Evolutionary conservation across 2,888 invertebrate species (phyloP), one percentile per base, ranked within the genome.

Genomic region (Ectemnius lituratus): DNA sequence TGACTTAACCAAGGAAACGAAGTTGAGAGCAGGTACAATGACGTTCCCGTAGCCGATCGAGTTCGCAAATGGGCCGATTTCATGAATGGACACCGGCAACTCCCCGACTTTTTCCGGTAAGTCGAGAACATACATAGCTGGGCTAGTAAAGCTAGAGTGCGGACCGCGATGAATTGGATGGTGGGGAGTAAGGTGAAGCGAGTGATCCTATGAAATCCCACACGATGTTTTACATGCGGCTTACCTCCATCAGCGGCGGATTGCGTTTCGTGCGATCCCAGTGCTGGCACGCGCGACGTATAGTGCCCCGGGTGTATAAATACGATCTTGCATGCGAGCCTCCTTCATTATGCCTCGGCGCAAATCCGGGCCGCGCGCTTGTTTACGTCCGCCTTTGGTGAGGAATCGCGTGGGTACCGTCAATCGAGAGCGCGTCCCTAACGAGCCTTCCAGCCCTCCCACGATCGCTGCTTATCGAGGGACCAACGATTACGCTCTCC

Each of bases 241-340:
- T 73, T 77, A 74, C 76, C 80, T 81, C 80, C 82, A 79, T 82
- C 79, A 79, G 71, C 79, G 69, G 71, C 23, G 75, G 78, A 67
- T 76, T 81, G 76, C 83, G 56, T 82, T 83, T 81, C 82, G 76
- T 83, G 82, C 37, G 37, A 37, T 37, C 8, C 67, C 81, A 82
- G 73, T 70, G 76, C 73, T 70, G 83, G 84, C 83, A 83, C 83
- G 83, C 84, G 83, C 83, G 81, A 81, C 81, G 75, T 79, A 79
- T 69, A 79, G 81, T 66, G 84, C 79, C 81, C 79, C 59, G 74
- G 81, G 79, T 83, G 80, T 73, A 83, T 83, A 85, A 84, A 83
- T 84, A 83, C 85, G 78, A 81, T 81, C 80, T 83, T 60, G 85
- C 85, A 85, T 85, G 84, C 75, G 37, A 73, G 75, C 76, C 79